Conservation (phyloP, 2,113 vertebrate genomes). For the Neodon shergylaensis region DNA sequence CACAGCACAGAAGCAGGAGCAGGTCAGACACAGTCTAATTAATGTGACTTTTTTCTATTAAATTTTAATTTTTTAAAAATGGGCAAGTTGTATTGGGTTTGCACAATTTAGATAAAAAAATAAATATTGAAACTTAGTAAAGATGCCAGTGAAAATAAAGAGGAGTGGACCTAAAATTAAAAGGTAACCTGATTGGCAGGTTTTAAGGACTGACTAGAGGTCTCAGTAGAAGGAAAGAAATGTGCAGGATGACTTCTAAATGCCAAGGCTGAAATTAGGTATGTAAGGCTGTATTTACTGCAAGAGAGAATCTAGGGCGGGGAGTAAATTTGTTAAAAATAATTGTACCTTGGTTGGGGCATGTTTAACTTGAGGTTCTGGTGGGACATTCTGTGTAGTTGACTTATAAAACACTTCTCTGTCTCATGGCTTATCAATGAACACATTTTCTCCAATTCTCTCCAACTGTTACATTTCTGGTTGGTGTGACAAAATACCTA, state of each 20-base stretch:
- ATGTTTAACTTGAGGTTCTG: background rate
- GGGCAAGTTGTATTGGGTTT: background rate
- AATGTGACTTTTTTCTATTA: background rate
- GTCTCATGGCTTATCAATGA: background rate
- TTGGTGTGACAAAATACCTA: background rate
- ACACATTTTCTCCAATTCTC: background rate
- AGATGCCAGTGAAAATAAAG: background rate
- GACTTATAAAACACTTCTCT: no score
- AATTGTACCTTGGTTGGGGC: constrained; percentile 28
- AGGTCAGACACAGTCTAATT: constrained; percentile 29
- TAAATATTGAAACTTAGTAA: constrained; percentile 28
- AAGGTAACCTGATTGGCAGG: background rate
- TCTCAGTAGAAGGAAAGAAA: constrained; percentile 32
- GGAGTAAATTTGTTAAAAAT: background rate
- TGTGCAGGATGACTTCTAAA: constrained; percentile 32
- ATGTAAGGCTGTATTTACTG: background rate
- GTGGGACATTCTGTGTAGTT: background rate
- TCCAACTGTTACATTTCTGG: background rate
- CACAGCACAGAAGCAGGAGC: background rate
- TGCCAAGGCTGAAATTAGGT: constrained; percentile 24
- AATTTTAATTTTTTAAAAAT: constrained; percentile 17
- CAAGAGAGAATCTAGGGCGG: background rate
- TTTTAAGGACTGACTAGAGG: constrained; percentile 27
- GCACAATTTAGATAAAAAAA: constrained; percentile 4
- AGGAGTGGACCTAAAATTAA: constrained; percentile 24